These are phyloP conservation scores for Conomelus anceps DNA, from an alignment of 2,888 invertebrate genomes.

Conservation along the genomic window DNA sequence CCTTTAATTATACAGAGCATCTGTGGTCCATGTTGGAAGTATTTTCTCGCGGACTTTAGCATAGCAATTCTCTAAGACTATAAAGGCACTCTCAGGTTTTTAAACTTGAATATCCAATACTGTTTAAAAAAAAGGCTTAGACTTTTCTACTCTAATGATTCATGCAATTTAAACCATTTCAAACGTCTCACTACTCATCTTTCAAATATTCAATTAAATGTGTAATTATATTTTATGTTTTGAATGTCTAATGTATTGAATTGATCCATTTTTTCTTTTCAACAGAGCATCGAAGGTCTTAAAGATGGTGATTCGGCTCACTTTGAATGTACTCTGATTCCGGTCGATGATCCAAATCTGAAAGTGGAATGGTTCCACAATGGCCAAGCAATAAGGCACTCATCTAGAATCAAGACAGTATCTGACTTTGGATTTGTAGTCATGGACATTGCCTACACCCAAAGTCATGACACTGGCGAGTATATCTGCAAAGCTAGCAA, in stretches of 20 bases:
- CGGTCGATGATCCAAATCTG: constrained; percentile 88
- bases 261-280: constrained; percentile 18
- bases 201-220: no score
- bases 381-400: constrained; percentile 79
- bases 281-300: constrained; percentile 69
- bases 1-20: no score
- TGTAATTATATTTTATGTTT: not conserved
- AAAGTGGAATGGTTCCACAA: constrained; percentile 97
- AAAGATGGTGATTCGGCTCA: constrained; percentile 92
- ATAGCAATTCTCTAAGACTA: no score
- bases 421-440: constrained; percentile 94
- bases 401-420: constrained; percentile 84
- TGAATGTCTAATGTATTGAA: not conserved
- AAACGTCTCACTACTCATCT: no score
- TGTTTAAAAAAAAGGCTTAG: no score
- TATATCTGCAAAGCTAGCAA: constrained; percentile 88
- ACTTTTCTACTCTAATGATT: no score
- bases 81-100: no score
- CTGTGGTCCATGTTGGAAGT: no score
- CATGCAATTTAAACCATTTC: no score
- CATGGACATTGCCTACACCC: constrained; percentile 88
- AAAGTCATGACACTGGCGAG: constrained; percentile 88
- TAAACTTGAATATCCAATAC: no score
- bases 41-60: no score
- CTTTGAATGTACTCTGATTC: constrained; percentile 90